Conservation (phyloP, 2,888 invertebrate genomes). For the Ctenicera cuprea region DNA sequence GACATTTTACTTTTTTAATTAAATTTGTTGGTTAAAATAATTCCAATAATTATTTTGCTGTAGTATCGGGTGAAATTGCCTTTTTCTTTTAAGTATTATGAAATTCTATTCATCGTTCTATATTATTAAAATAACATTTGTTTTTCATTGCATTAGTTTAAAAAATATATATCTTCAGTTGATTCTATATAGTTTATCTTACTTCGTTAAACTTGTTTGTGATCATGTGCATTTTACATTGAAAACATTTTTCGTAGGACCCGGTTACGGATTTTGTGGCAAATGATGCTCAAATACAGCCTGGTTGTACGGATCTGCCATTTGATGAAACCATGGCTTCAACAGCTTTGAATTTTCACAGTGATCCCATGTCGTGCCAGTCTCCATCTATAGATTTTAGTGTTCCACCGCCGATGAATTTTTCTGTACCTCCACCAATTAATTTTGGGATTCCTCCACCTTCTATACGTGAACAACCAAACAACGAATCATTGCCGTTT, state of each 20-base stretch:
- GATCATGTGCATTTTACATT: neutral
- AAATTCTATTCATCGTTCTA: too few species aligned
- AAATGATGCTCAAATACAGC: neutral
- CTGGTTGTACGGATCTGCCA: neutral
- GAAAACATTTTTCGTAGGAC: conserved; percentile 2
- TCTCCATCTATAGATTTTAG: conserved; percentile 2
- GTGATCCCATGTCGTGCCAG: neutral
- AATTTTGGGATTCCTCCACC: conserved; percentile 1
- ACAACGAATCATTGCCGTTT: neutral
- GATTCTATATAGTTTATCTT: too few species aligned
- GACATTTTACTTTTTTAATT: too few species aligned
- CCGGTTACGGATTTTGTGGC: neutral
- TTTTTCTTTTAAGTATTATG: too few species aligned
- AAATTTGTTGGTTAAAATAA: too few species aligned
- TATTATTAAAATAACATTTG: too few species aligned
- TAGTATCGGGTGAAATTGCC: too few species aligned
- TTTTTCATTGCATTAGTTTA: too few species aligned
- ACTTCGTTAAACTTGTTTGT: too few species aligned
- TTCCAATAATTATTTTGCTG: too few species aligned
- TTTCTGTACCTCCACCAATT: neutral
- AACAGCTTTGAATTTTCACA: neutral
- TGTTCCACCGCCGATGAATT: conserved; percentile 5
- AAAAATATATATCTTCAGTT: too few species aligned
- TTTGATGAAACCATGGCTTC: neutral
- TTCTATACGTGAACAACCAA: neutral